phyloP scores from a whole-genome alignment of 2,797 vertebrate species.

The Sylvia borin region DNA sequence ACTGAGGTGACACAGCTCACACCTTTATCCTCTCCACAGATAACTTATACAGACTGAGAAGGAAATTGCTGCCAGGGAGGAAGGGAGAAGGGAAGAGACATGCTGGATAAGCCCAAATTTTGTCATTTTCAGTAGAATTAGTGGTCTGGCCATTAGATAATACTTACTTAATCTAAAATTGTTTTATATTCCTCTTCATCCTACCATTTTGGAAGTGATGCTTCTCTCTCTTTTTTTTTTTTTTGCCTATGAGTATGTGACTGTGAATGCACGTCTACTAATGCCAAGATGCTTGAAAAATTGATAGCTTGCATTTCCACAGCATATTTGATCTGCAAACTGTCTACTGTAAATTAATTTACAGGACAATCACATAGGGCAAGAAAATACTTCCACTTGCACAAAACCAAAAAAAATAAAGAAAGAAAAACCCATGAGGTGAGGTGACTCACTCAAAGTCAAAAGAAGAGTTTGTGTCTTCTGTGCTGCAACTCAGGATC shows the following conservation, averaged over 20 bases:
- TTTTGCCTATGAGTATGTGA: not conserved
- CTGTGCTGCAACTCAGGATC: not conserved
- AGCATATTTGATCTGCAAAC: not conserved
- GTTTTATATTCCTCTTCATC: not conserved
- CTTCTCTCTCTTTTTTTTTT: not conserved
- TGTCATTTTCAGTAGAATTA: not conserved
- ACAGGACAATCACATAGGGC: not conserved
- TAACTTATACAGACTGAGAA: not conserved
- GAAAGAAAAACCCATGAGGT: not conserved
- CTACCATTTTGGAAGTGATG: not conserved
- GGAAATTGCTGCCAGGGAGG: not conserved
- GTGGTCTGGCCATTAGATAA: not conserved
- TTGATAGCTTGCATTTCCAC: not conserved
- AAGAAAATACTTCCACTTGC: not conserved
- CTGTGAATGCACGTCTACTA: not conserved
- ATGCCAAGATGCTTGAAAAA: not conserved
- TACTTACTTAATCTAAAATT: not conserved
- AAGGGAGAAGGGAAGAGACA: not conserved
- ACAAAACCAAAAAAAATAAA: not conserved
- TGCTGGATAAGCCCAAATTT: not conserved
- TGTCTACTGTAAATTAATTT: not conserved
- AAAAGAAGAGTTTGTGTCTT: not conserved
- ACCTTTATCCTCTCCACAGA: not conserved
- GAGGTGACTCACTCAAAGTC: not conserved
- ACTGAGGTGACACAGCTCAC: not conserved